Conservation (phyloP, 2,113 vertebrate species). For the Seriola aureovittata region DNA sequence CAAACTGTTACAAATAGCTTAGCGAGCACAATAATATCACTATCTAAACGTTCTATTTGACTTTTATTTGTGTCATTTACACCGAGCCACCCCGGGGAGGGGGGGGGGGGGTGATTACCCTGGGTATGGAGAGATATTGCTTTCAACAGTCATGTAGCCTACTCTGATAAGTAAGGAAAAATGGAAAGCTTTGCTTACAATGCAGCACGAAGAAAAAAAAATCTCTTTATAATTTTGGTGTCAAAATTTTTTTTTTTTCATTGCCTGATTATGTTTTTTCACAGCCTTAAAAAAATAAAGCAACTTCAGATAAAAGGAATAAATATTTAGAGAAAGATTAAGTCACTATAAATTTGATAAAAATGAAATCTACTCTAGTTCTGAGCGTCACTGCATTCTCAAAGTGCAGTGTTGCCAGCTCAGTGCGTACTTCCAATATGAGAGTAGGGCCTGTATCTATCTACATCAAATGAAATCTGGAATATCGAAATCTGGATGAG, state of each 20-base stretch:
- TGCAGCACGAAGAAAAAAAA: background rate
- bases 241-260: background rate
- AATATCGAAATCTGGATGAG: background rate
- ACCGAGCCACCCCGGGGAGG: constrained; percentile 14
- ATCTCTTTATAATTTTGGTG: background rate
- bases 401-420: background rate
- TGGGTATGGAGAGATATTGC: constrained; percentile 52
- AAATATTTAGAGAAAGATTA: background rate
- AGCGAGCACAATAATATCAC: constrained; percentile 36
- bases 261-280: background rate
- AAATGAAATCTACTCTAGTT: background rate
- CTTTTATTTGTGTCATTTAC: constrained; percentile 64
- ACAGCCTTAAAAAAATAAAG: background rate
- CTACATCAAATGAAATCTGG: background rate
- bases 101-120: constrained; percentile 44
- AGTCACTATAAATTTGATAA: background rate
- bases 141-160: constrained; percentile 24
- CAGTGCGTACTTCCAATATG: constrained; percentile 7
- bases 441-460: background rate
- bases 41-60: constrained; percentile 59
- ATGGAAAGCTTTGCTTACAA: constrained; percentile 22
- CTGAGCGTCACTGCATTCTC: background rate
- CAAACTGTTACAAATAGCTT: constrained; percentile 56
- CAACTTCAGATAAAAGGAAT: background rate
- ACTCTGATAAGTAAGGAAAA: constrained; percentile 41